phyloP scores from a whole-genome alignment of 92 coral and sea anemone genomes.

The Virgularia gustaviana region DNA sequence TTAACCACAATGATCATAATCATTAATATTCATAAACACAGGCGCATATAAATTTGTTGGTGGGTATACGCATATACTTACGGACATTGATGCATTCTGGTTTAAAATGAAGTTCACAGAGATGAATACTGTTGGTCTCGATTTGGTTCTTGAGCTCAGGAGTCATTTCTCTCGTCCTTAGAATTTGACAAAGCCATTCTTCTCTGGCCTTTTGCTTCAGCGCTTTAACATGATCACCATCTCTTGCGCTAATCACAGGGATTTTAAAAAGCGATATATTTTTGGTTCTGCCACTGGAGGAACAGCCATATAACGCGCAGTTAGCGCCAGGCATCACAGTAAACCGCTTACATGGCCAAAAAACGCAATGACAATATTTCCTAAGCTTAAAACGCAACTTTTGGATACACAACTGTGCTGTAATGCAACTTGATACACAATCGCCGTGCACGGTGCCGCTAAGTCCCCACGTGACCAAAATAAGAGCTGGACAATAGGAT shows the following conservation, averaged over 20 bases:
- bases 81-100: constrained; percentile 15
- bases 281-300: background rate
- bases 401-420: background rate
- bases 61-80: too few relatives aligned
- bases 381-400: background rate
- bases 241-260: background rate
- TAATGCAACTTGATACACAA: background rate
- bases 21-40: background rate
- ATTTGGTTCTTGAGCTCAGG: background rate
- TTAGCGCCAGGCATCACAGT: background rate
- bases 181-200: background rate
- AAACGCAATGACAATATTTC: background rate
- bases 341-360: background rate
- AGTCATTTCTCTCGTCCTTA: background rate
- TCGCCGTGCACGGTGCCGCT: background rate
- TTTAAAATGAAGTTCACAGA: constrained; percentile 15
- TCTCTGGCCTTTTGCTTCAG: background rate
- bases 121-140: background rate
- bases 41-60: background rate
- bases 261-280: background rate
- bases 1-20: background rate
- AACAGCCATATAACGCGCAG: constrained; percentile 6
- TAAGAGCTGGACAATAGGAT: background rate
- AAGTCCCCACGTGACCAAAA: constrained; percentile 6
- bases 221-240: background rate